Percentiles rank a stretch among this genome's conserved stretches.
Conservation (phyloP, 2,888 invertebrate species). For the Panzeria rudis region DNA sequence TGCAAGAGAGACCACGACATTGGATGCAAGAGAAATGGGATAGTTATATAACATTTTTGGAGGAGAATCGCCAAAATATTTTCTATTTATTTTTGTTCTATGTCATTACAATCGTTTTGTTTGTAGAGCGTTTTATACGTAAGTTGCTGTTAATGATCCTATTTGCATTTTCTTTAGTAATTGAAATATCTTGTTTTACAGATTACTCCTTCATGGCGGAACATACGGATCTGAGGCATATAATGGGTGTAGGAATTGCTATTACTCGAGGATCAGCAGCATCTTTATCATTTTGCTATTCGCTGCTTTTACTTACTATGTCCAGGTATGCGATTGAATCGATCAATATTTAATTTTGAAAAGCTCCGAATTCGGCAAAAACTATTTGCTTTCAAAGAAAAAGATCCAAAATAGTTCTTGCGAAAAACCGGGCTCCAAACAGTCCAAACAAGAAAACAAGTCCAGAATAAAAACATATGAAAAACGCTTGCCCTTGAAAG, state of each 20-base stretch:
- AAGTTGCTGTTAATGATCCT: constrained; percentile 81
- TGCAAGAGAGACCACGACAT: constrained; percentile 88
- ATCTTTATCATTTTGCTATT: constrained; percentile 96
- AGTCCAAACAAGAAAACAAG: too few relatives aligned
- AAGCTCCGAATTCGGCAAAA: too few relatives aligned
- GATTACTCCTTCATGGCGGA: constrained; percentile 98
- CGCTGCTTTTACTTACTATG: constrained; percentile 95
- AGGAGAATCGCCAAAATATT: constrained; percentile 98
- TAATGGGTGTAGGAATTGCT: constrained; percentile 98
- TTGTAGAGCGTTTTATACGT: constrained; percentile 97
- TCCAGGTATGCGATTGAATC: constrained; percentile 84
- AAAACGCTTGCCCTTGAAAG: too few relatives aligned
- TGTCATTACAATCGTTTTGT: constrained; percentile 96
- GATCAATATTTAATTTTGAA: neutral
- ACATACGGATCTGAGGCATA: constrained; percentile 96
- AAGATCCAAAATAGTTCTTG: too few relatives aligned
- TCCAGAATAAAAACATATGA: too few relatives aligned
- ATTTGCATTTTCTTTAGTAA: neutral
- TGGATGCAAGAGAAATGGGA: constrained; percentile 93
- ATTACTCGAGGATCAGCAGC: constrained; percentile 97
- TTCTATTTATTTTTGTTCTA: constrained; percentile 97
- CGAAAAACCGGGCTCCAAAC: too few relatives aligned
- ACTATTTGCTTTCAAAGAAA: too few relatives aligned
- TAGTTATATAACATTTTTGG: constrained; percentile 93
- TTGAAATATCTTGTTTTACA: constrained; percentile 78